phyloP scores from a whole-genome alignment of 1,140 invertebrate species.

The Euura saliciscinereae region DNA sequence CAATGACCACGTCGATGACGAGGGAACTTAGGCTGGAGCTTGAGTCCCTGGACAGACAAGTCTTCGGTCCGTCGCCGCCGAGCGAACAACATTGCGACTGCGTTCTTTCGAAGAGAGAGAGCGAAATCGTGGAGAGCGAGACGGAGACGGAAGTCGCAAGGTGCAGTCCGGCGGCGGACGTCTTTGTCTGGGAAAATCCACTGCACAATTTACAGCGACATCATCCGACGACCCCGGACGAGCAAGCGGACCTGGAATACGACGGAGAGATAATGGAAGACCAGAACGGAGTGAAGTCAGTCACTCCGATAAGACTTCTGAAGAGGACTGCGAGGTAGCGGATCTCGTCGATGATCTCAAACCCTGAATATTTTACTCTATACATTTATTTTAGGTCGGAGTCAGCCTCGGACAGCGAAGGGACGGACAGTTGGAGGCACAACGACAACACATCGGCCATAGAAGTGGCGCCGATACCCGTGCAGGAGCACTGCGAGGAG shows the following conservation, averaged over 20 bases:
- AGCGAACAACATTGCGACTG: conserved; percentile 50
- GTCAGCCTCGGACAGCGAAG: conserved; percentile 53
- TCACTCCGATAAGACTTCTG: conserved; percentile 65
- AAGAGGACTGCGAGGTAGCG: conserved; percentile 47
- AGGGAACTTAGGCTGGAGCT: conserved; percentile 79
- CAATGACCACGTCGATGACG: conserved; percentile 85
- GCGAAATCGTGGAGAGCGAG: conserved; percentile 49
- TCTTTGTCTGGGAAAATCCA: conserved; percentile 81
- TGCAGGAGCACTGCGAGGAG: conserved; percentile 68
- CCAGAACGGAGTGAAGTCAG: conserved; percentile 67
- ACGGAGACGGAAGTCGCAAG: conserved; percentile 53
- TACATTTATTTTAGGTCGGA: conserved; percentile 40
- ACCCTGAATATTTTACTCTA: not conserved
- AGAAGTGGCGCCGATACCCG: conserved; percentile 33
- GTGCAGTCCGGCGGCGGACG: conserved; percentile 62
- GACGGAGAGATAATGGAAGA: conserved; percentile 69
- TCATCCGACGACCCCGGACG: conserved; percentile 68
- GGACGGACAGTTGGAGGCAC: conserved; percentile 52
- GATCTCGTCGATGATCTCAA: not conserved
- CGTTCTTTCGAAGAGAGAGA: conserved; percentile 47
- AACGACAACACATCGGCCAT: conserved; percentile 23
- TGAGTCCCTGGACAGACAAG: conserved; percentile 81
- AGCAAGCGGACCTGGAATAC: conserved; percentile 71
- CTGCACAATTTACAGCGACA: conserved; percentile 59
- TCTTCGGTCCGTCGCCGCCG: conserved; percentile 57